phyloP scores from a whole-genome alignment of 2,797 vertebrate species.

The Schizopygopsis pylzovi region DNA sequence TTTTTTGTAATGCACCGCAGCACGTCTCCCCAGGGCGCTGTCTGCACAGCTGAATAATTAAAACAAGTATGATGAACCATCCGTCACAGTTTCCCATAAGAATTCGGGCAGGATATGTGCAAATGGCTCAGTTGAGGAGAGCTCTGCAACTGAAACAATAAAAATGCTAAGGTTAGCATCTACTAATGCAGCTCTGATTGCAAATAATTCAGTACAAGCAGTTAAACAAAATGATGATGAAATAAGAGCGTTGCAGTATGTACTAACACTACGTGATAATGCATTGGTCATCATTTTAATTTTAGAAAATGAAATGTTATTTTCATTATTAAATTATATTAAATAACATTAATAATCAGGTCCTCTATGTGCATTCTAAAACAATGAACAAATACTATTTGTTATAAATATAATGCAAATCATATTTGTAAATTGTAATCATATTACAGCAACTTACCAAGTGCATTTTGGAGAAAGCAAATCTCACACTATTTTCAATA shows the following conservation, averaged over 20 bases:
- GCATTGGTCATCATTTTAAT: not conserved
- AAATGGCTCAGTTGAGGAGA: constrained; percentile 68
- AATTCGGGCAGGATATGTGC: constrained; percentile 71
- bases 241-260: not conserved
- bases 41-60: constrained; percentile 81
- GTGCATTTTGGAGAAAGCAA: not conserved
- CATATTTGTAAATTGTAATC: constrained; percentile 5
- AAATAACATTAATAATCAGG: not conserved
- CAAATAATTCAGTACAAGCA: constrained; percentile 15
- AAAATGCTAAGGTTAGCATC: constrained; percentile 29
- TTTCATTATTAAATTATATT: not conserved
- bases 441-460: not conserved
- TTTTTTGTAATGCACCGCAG: constrained; percentile 76
- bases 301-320: not conserved
- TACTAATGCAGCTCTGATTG: constrained; percentile 17
- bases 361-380: not conserved
- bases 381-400: not conserved
- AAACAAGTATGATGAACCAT: constrained; percentile 80
- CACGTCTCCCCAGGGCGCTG: constrained; percentile 76
- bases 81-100: constrained; percentile 78
- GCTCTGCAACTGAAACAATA: constrained; percentile 66
- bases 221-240: constrained; percentile 3
- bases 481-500: constrained; percentile 25
- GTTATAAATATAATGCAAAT: not conserved
- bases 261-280: not conserved